phyloP scores from a whole-genome alignment of 2,113 vertebrate genomes.

The Lonchura striata region DNA sequence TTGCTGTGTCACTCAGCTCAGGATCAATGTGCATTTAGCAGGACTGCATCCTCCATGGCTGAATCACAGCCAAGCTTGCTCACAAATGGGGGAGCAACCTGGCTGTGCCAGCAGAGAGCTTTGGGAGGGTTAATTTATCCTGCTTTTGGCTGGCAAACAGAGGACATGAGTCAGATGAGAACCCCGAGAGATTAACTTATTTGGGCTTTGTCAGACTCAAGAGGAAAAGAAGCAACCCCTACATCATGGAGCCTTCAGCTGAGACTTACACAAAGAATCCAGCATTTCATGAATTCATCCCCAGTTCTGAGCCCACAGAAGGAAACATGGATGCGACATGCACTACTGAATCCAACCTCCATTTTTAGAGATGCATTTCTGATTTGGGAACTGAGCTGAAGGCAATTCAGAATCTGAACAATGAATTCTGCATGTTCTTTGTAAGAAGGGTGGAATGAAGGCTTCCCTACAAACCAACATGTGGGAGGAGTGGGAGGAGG shows the following conservation, averaged over 20 bases:
- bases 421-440: neutral
- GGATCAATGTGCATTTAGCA: neutral
- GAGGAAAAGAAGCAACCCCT: neutral
- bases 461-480: neutral
- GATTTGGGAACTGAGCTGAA: neutral
- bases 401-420: neutral
- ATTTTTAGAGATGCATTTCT: neutral
- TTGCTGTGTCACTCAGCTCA: neutral
- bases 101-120: neutral
- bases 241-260: neutral
- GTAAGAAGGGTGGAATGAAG: neutral
- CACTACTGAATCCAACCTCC: neutral
- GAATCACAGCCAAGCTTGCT: neutral
- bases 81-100: neutral
- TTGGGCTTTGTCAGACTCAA: neutral
- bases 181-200: neutral
- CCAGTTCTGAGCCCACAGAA: neutral
- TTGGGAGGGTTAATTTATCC: neutral
- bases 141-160: neutral
- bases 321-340: fast-evolving
- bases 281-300: neutral
- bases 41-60: neutral
- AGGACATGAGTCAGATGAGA: neutral
- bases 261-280: neutral
- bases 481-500: neutral